Evolutionary conservation across 2,888 invertebrate species (phyloP), one percentile per base, ranked within the genome.

Genomic region (Hipparchia sbordonii): DNA sequence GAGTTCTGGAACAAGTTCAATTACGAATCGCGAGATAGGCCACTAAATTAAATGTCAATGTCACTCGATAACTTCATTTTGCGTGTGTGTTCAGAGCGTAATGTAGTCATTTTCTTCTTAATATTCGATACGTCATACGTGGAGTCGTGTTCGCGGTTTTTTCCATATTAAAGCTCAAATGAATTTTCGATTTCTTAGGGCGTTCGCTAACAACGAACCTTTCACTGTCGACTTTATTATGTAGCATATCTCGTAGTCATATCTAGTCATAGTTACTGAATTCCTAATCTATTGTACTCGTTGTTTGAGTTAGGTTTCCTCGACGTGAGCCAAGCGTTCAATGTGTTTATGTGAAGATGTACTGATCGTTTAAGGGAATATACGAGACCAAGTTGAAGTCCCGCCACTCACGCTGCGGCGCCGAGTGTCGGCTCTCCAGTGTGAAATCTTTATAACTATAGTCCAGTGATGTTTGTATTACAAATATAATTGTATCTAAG

Each of bases 201-300:
- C 82, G 79, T 81, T 81, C 76, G 77, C 71, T 76, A 82, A 83
- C 87, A 88, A 89, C 89, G 87, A 89, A 88, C 79, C 75, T 82
- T 82, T 85, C 82, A 84, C 82, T 87, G 83, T 83, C 82, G 86
- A 86, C 85, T 82, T 85, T 84, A 83, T 82, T 84, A 84, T 82
- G 88, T 89, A 89, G 89, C 90, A 91, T 91, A 91, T 92, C 91
- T 90, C 74, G 88, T 92, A 91, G 89, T 87, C 87, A 90, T 92
- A 91, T 88, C 88, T 90, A 82, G 83, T 78, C 77, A 78, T 84
- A 77, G 79, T 80, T 82, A 80, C 83, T 82, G 76, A 81, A 80
- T 76, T 81, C 63, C 63, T 59, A 65, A 23, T 68, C 59, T 54
- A 68, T 65, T 45, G 67, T 52, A 52, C 23, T 57, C 46, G 62